These are phyloP conservation scores for Microcaecilia unicolor DNA, from an alignment of 2,797 vertebrate genomes.

Conservation along the genomic window DNA sequence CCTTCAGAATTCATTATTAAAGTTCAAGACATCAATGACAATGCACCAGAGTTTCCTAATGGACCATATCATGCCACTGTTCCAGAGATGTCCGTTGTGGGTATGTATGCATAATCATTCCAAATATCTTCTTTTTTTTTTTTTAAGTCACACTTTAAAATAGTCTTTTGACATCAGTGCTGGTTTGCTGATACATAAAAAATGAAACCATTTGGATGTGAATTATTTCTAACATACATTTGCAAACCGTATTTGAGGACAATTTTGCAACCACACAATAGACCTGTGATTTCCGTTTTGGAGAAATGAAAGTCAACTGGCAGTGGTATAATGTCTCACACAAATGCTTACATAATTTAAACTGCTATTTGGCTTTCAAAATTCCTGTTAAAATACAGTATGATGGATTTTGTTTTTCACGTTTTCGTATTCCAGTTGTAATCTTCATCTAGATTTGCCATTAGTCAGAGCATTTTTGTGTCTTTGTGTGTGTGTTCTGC, in stretches of 20 bases:
- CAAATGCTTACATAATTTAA: no score
- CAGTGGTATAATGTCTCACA: slow-evolving; percentile 39
- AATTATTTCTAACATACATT: slow-evolving; percentile 46
- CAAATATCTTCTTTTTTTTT: not conserved
- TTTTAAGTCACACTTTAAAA: no score
- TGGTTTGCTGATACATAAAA: slow-evolving; percentile 17
- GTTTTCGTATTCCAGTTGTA: no score
- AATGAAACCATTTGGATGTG: slow-evolving; percentile 35
- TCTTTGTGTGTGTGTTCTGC: no score
- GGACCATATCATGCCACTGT: slow-evolving; percentile 88
- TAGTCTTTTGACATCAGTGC: no score
- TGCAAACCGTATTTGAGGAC: slow-evolving; percentile 34
- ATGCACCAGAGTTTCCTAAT: slow-evolving; percentile 84
- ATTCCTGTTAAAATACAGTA: no score
- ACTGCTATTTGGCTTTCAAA: no score
- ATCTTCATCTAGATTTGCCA: no score
- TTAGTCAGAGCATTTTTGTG: no score
- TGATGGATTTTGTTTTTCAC: no score
- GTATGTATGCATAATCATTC: slow-evolving; percentile 55
- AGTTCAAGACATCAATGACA: slow-evolving; percentile 98
- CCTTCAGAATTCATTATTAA: slow-evolving; percentile 97
- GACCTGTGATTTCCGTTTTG: no score
- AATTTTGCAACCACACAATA: slow-evolving; percentile 25
- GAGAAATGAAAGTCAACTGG: slow-evolving; percentile 30
- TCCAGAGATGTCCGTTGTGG: slow-evolving; percentile 91